These are phyloP conservation scores for Tautogolabrus adspersus DNA, from an alignment of 2,113 vertebrate genomes.

Conservation along the genomic window DNA sequence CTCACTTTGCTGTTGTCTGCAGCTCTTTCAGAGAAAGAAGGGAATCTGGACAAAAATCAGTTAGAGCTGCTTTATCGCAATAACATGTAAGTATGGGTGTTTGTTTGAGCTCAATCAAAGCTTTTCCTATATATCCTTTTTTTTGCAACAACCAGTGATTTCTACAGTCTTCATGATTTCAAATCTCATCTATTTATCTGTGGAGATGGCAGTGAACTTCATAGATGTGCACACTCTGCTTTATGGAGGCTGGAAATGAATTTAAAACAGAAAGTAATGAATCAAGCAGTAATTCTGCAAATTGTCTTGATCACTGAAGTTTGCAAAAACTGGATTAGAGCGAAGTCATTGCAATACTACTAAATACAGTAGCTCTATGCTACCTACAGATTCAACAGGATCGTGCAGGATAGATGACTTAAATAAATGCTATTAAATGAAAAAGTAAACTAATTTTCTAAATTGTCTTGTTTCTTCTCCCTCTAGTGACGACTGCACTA, in stretches of 20 bases:
- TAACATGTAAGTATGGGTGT: slow-evolving; percentile 65
- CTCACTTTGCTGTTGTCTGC: neutral
- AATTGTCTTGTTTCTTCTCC: neutral
- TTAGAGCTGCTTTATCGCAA: slow-evolving; percentile 76
- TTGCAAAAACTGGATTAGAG: neutral
- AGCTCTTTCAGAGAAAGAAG: slow-evolving; percentile 76
- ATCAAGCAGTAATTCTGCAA: too few species aligned
- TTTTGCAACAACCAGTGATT: neutral
- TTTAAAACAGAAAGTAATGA: too few species aligned
- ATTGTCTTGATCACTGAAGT: neutral
- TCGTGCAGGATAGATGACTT: too few species aligned
- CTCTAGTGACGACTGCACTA: slow-evolving; percentile 77
- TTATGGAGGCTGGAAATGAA: too few species aligned
- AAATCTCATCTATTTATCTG: neutral
- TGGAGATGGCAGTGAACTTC: too few species aligned
- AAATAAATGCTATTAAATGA: too few species aligned
- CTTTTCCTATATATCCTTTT: neutral
- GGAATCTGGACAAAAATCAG: slow-evolving; percentile 80
- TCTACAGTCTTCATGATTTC: neutral
- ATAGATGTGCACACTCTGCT: too few species aligned
- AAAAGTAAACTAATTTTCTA: too few species aligned
- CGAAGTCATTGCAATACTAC: too few species aligned
- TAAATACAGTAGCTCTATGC: too few species aligned
- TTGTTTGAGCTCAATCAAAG: neutral
- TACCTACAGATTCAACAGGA: too few species aligned